Evolutionary conservation across 1,140 invertebrate species (phyloP).

Genomic region (Rhagoletis zephyria): DNA sequence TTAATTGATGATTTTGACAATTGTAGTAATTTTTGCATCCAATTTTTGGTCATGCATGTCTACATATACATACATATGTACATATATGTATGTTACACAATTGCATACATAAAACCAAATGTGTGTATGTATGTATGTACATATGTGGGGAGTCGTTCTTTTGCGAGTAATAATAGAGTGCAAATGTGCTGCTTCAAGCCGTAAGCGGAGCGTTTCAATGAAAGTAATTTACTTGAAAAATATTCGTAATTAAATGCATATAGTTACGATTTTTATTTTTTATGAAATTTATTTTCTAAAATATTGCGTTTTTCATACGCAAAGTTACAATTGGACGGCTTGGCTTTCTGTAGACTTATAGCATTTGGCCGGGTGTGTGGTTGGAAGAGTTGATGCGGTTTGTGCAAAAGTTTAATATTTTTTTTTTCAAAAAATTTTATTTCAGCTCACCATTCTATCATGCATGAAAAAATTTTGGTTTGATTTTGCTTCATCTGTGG

Average conservation of each 20-base stretch:
- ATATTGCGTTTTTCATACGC: background rate
- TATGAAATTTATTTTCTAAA: background rate
- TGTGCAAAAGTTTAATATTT: background rate
- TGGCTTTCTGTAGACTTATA: background rate
- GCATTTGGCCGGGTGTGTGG: conserved; percentile 16
- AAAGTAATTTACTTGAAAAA: background rate
- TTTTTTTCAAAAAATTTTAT: too few species aligned
- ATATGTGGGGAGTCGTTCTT: background rate
- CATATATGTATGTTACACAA: background rate
- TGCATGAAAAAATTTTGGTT: too few species aligned
- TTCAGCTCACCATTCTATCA: too few species aligned
- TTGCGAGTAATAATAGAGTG: background rate
- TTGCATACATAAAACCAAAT: background rate
- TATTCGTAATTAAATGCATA: background rate
- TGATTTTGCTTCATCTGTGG: too few species aligned
- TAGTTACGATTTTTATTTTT: too few species aligned
- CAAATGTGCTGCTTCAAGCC: conserved; percentile 34
- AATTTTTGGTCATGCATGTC: background rate
- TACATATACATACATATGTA: background rate
- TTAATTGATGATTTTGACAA: background rate
- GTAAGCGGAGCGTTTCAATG: background rate
- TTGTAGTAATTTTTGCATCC: background rate
- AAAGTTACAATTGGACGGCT: conserved; percentile 23
- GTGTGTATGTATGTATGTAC: background rate
- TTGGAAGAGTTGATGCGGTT: background rate